These are phyloP conservation scores for Aplodontia rufa DNA, from an alignment of 2,113 vertebrate genomes.

Conservation along the genomic window DNA sequence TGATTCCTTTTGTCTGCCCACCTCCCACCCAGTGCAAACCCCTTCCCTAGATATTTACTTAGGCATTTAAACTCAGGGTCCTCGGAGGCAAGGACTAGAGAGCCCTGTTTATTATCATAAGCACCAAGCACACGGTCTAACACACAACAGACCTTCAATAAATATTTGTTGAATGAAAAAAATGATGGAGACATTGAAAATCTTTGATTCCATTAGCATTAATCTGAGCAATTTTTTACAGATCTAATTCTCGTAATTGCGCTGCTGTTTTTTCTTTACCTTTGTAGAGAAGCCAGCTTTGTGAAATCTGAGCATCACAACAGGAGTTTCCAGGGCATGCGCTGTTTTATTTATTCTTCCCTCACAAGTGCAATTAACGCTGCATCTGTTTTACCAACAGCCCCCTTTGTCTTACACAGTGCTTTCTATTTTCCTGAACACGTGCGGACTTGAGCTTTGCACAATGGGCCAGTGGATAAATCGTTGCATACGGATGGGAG, in stretches of 20 bases:
- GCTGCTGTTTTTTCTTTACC: conserved; percentile 28
- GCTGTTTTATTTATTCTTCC: conserved; percentile 67
- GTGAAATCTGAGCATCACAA: conserved; percentile 30
- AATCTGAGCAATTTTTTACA: conserved; percentile 17
- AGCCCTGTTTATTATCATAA: neutral
- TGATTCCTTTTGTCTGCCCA: neutral
- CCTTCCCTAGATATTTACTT: neutral
- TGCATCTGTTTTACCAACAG: conserved; percentile 73
- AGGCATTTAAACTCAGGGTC: neutral
- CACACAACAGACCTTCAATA: neutral
- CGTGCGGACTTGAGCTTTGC: neutral
- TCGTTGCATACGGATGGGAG: neutral
- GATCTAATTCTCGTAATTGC: conserved; percentile 13
- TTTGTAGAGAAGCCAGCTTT: conserved; percentile 45
- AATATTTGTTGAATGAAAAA: conserved; percentile 1
- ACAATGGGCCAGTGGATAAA: neutral
- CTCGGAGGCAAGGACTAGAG: neutral
- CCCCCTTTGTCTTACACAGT: conserved; percentile 56
- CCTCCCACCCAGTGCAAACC: neutral
- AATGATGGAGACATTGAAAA: conserved; percentile 16
- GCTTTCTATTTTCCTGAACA: conserved; percentile 52
- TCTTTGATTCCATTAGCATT: conserved; percentile 38
- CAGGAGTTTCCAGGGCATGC: conserved; percentile 12
- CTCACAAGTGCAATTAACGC: conserved; percentile 67
- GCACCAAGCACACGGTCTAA: neutral